phyloP scores from a whole-genome alignment of 1,140 invertebrate species.

The Calephelis virginiensis region DNA sequence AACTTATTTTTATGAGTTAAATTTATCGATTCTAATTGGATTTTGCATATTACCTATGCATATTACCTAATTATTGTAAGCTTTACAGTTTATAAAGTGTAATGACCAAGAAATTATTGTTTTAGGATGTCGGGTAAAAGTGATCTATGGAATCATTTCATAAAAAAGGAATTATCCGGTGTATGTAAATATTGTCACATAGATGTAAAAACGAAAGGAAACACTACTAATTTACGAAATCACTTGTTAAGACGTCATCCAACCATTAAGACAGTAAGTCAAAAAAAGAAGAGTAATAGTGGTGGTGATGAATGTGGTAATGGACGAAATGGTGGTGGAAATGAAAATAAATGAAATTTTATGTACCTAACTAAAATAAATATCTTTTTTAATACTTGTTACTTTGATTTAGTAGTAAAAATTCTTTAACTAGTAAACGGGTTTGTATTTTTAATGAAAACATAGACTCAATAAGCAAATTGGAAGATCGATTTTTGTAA shows the following conservation, averaged over 20 bases:
- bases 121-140: slow-evolving; percentile 26
- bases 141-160: slow-evolving; percentile 28
- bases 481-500: no score
- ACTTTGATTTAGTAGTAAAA: no score
- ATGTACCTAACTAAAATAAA: no score
- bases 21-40: no score
- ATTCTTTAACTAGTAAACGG: no score
- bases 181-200: slow-evolving; percentile 31
- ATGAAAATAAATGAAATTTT: neutral
- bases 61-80: no score
- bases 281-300: slow-evolving; percentile 27
- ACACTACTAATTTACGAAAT: slow-evolving; percentile 35
- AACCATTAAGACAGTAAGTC: slow-evolving; percentile 32
- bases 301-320: slow-evolving; percentile 1
- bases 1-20: no score
- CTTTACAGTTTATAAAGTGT: no score
- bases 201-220: slow-evolving; percentile 33
- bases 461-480: no score
- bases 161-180: slow-evolving; percentile 28
- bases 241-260: slow-evolving; percentile 35
- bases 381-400: no score
- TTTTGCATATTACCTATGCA: no score
- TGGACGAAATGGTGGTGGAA: neutral
- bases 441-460: no score
- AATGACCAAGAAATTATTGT: neutral